Conservation (phyloP, 1,140 invertebrate species). For the Drosophila nigrodunni region DNA sequence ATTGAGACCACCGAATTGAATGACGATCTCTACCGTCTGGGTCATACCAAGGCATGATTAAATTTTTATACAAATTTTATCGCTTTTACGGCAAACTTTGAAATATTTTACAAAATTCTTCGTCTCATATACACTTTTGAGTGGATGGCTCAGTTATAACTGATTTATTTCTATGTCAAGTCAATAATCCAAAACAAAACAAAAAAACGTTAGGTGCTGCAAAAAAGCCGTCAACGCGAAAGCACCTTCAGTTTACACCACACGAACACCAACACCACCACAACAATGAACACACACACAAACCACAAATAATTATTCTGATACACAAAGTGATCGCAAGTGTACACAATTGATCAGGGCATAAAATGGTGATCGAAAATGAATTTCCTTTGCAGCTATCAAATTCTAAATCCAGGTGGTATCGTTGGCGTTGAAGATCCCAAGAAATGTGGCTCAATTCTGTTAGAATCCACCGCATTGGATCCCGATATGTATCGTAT, state of each 20-base stretch:
- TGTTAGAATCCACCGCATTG: conserved; percentile 93
- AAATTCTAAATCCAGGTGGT: conserved; percentile 97
- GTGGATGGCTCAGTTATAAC: conserved; percentile 66
- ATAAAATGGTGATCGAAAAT: conserved; percentile 9
- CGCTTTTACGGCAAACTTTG: conserved; percentile 48
- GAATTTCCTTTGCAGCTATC: conserved; percentile 90
- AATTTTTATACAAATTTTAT: conserved; percentile 12
- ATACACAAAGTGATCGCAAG: conserved; percentile 21
- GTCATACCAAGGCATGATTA: conserved; percentile 93
- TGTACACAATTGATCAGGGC: conserved; percentile 8
- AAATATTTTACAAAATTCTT: conserved; percentile 61
- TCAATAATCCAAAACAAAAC: conserved; percentile 58
- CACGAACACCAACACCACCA: conserved; percentile 37
- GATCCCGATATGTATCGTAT: conserved; percentile 97
- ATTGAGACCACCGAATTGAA: conserved; percentile 91
- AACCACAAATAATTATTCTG: background rate
- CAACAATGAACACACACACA: conserved; percentile 10
- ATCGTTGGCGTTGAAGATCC: conserved; percentile 94
- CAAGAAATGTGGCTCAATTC: conserved; percentile 91
- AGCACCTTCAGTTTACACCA: conserved; percentile 32
- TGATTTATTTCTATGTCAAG: conserved; percentile 47
- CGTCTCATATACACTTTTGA: conserved; percentile 43
- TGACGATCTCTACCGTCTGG: conserved; percentile 93
- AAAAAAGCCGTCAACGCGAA: conserved; percentile 59
- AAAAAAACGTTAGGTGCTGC: conserved; percentile 32